Conservation (phyloP, 1,140 invertebrate genomes). For the Probaryconus sp. region DNA sequence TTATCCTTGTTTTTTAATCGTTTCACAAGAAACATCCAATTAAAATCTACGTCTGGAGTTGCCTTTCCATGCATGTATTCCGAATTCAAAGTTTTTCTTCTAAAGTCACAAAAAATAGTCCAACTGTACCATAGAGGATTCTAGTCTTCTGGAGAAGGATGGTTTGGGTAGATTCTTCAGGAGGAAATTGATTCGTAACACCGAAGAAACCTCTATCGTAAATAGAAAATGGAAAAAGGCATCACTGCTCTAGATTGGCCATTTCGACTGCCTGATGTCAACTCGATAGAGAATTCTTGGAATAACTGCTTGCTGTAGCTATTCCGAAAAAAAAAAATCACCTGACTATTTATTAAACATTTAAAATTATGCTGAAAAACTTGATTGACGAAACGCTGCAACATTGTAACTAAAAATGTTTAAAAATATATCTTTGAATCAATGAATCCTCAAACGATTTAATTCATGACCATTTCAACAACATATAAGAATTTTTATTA, state of each 20-base stretch:
- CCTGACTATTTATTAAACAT: too few species aligned
- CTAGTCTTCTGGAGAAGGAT: slow-evolving; percentile 35
- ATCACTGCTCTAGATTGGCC: slow-evolving; percentile 35
- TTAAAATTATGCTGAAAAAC: slow-evolving; percentile 30
- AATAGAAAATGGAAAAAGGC: slow-evolving; percentile 45
- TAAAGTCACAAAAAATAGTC: slow-evolving; percentile 41
- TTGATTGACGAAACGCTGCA: slow-evolving; percentile 8
- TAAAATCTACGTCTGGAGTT: slow-evolving; percentile 14
- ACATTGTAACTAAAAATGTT: too few species aligned
- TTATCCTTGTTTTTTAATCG: too few species aligned
- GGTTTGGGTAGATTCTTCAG: slow-evolving; percentile 36
- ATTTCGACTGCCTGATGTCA: slow-evolving; percentile 25
- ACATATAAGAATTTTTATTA: too few species aligned
- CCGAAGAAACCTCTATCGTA: slow-evolving; percentile 45
- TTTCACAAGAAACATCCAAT: slow-evolving; percentile 24
- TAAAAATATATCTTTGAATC: too few species aligned
- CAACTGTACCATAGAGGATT: slow-evolving; percentile 38
- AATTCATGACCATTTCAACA: too few species aligned
- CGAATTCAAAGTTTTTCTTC: too few species aligned
- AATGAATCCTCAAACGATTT: too few species aligned
- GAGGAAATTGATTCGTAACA: slow-evolving; percentile 51
- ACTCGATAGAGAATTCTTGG: slow-evolving; percentile 17
- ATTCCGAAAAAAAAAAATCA: slow-evolving; percentile 11
- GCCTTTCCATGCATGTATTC: too few species aligned
- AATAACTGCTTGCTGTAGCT: slow-evolving; percentile 9